Percentiles rank a stretch among this genome's conserved stretches.
phyloP scores from a whole-genome alignment of 1,140 invertebrate species.

The Ganaspis sp. region DNA sequence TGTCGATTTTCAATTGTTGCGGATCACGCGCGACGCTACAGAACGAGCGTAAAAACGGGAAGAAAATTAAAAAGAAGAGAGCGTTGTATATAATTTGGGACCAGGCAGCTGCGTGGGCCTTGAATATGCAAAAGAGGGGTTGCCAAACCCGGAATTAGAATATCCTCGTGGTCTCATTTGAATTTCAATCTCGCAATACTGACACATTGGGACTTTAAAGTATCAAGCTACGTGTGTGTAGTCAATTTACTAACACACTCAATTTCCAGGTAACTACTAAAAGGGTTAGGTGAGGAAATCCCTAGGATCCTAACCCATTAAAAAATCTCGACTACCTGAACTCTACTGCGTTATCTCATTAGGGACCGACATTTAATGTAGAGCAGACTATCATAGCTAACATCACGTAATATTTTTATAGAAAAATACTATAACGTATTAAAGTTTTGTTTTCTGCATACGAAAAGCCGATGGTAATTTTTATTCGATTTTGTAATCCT shows the following conservation, averaged over 20 bases:
- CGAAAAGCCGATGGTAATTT: no score
- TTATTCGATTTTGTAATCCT: no score
- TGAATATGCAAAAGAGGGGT: slow-evolving; percentile 75
- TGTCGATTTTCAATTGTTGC: slow-evolving; percentile 59
- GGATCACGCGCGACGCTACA: slow-evolving; percentile 48
- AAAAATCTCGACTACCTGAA: slow-evolving; percentile 71
- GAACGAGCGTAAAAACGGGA: slow-evolving; percentile 42
- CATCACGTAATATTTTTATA: not conserved
- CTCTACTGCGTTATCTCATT: slow-evolving; percentile 65
- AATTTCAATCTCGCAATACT: slow-evolving; percentile 71
- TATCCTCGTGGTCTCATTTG: slow-evolving; percentile 78
- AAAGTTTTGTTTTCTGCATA: no score
- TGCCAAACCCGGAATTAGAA: slow-evolving; percentile 73
- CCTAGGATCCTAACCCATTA: slow-evolving; percentile 59
- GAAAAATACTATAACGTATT: not conserved
- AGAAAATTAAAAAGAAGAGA: slow-evolving; percentile 37
- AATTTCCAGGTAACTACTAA: slow-evolving; percentile 57
- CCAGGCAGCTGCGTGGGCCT: slow-evolving; percentile 69
- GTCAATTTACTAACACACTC: slow-evolving; percentile 47
- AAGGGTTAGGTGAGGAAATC: slow-evolving; percentile 56
- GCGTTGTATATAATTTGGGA: slow-evolving; percentile 58
- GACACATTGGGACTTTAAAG: slow-evolving; percentile 52
- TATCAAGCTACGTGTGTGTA: slow-evolving; percentile 54
- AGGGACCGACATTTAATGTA: slow-evolving; percentile 67
- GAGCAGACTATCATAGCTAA: not conserved